Conservation (phyloP, 2,797 vertebrate genomes). For the Liparis tanakae region DNA sequence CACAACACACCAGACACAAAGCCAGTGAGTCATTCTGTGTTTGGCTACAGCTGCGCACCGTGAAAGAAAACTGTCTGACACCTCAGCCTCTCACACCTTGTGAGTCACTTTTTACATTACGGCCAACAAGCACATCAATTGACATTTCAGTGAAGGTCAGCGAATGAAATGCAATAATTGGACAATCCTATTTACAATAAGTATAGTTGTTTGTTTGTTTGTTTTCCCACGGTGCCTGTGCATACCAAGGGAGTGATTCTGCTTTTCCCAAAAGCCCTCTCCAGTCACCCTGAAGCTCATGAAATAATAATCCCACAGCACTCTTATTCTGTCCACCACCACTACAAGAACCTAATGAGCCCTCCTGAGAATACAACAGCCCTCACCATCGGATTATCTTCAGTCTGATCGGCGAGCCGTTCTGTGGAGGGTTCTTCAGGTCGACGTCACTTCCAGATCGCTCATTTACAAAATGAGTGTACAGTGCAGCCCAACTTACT, state of each 20-base stretch:
- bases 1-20: not conserved
- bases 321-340: constrained; percentile 33
- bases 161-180: not conserved
- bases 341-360: constrained; percentile 61
- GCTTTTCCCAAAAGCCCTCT: constrained; percentile 7
- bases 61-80: not conserved
- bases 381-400: constrained; percentile 46
- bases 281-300: constrained; percentile 19
- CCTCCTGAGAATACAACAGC: constrained; percentile 48
- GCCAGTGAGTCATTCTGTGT: not conserved
- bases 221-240: not conserved
- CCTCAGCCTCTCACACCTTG: not conserved
- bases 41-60: not conserved
- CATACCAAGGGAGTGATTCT: constrained; percentile 26
- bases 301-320: constrained; percentile 38
- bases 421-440: constrained; percentile 7
- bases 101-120: not conserved
- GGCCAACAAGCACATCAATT: not conserved
- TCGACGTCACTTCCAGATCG: constrained; percentile 3
- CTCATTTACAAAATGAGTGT: not conserved
- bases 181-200: not conserved
- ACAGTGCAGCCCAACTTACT: constrained; percentile 5
- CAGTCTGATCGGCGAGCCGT: constrained; percentile 27
- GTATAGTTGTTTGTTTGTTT: not conserved
- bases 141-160: not conserved